Percentiles rank a stretch among this genome's conserved stretches.
These are phyloP conservation scores for Dreissena polymorpha DNA, from an alignment of 1,140 invertebrate genomes.

Conservation along the genomic window DNA sequence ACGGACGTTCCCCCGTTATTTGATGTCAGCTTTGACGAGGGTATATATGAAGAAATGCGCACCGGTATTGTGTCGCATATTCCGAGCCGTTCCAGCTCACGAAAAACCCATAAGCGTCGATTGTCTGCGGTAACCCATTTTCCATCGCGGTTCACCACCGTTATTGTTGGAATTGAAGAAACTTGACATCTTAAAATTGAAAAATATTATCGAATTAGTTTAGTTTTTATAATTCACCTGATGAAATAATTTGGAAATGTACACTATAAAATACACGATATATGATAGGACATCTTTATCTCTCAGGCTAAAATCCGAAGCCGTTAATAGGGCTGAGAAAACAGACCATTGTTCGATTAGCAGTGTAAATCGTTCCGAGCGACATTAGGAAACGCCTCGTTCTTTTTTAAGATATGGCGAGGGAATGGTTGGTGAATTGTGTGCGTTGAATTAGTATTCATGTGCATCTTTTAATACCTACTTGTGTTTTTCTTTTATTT, in stretches of 20 bases:
- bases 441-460: too few relatives aligned
- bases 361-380: background rate
- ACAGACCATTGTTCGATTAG: background rate
- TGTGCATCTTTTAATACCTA: too few relatives aligned
- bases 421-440: too few relatives aligned
- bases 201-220: background rate
- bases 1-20: too few relatives aligned
- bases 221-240: background rate
- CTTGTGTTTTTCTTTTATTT: too few relatives aligned
- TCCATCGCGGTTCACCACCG: background rate
- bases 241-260: too few relatives aligned
- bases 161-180: conserved; percentile 2
- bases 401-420: background rate
- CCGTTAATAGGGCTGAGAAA: background rate
- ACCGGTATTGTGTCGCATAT: too few relatives aligned
- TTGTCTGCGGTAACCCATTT: background rate
- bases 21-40: too few relatives aligned
- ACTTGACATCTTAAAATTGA: background rate
- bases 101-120: too few relatives aligned
- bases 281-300: background rate
- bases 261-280: background rate
- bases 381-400: too few relatives aligned
- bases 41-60: too few relatives aligned
- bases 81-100: too few relatives aligned
- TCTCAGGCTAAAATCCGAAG: background rate